Conservation (phyloP, 2,888 invertebrate genomes). For the Scaptomyza parva region DNA sequence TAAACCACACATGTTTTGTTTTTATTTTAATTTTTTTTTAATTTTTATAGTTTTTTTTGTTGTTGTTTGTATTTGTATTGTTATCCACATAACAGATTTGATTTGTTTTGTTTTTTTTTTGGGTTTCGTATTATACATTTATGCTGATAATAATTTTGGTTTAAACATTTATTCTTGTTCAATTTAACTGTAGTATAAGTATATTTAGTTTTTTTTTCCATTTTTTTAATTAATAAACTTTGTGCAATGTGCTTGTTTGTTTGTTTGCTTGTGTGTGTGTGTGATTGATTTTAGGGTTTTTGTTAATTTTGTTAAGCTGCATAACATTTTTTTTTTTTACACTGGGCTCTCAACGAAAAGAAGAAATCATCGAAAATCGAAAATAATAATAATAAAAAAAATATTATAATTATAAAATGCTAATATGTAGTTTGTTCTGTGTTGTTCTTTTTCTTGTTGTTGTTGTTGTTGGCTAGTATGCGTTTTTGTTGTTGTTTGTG, state of each 20-base stretch:
- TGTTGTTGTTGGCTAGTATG: constrained; percentile 73
- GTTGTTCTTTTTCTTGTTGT: constrained; percentile 28
- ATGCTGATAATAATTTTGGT: constrained; percentile 55
- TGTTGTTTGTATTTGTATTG: constrained; percentile 38
- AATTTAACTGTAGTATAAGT: constrained; percentile 60
- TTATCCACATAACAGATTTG: constrained; percentile 73
- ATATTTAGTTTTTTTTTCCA: constrained; percentile 46
- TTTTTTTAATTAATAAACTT: constrained; percentile 52
- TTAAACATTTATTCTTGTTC: constrained; percentile 31
- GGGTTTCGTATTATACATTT: constrained; percentile 60
- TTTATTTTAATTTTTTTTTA: constrained; percentile 29
- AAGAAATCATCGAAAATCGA: constrained; percentile 19
- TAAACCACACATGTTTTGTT: constrained; percentile 47
- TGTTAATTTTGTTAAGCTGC: constrained; percentile 44
- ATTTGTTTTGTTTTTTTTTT: no score
- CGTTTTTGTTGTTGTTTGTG: constrained; percentile 56
- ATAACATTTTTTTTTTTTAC: constrained; percentile 65
- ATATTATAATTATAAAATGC: constrained; percentile 52
- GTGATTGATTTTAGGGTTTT: constrained; percentile 26
- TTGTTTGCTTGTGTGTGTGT: constrained; percentile 20
- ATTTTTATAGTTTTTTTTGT: constrained; percentile 43
- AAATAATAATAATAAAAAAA: constrained; percentile 33
- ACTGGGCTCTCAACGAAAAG: constrained; percentile 60
- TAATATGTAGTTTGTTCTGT: constrained; percentile 36
- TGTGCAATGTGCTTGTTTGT: constrained; percentile 30